A percentile compares a stretch with the other conserved stretches of the same genome.
phyloP scores from a whole-genome alignment of 2,113 vertebrate genomes.

The Colius striatus region DNA sequence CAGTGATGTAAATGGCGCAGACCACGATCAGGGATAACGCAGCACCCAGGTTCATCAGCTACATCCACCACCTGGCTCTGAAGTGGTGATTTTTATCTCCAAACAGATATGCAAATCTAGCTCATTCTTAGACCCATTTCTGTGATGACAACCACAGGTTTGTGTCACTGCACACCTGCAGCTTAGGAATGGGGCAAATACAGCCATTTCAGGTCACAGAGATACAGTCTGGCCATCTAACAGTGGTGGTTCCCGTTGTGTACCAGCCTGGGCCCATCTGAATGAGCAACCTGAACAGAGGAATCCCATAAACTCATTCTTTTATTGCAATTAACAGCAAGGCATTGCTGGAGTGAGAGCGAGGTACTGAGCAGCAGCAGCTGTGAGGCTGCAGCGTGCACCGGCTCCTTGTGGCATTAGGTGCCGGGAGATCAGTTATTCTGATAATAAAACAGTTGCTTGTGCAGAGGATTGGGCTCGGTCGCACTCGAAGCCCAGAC shows the following conservation, averaged over 20 bases:
- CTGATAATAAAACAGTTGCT: constrained; percentile 63
- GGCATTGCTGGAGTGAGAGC: not conserved
- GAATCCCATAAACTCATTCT: not conserved
- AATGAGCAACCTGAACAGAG: not conserved
- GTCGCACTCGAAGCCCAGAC: constrained; percentile 64
- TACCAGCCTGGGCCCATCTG: not conserved
- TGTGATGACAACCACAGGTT: not conserved
- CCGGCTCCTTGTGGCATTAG: not conserved
- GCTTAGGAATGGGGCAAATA: not conserved
- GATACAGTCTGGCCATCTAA: not conserved
- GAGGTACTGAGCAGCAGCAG: not conserved
- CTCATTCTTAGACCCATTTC: not conserved
- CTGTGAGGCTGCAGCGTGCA: not conserved
- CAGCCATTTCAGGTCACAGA: not conserved
- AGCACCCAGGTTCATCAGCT: not conserved
- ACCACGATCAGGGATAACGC: not conserved
- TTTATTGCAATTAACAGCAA: not conserved
- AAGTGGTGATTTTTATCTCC: not conserved
- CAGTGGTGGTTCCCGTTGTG: accelerated
- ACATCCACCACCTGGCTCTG: not conserved
- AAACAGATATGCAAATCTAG: not conserved
- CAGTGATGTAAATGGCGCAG: not conserved
- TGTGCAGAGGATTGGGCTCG: constrained; percentile 67
- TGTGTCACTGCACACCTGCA: not conserved
- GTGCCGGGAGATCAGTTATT: constrained; percentile 49